These are phyloP conservation scores for Mimachlamys varia DNA, from an alignment of 2,888 invertebrate species.

Conservation along the genomic window DNA sequence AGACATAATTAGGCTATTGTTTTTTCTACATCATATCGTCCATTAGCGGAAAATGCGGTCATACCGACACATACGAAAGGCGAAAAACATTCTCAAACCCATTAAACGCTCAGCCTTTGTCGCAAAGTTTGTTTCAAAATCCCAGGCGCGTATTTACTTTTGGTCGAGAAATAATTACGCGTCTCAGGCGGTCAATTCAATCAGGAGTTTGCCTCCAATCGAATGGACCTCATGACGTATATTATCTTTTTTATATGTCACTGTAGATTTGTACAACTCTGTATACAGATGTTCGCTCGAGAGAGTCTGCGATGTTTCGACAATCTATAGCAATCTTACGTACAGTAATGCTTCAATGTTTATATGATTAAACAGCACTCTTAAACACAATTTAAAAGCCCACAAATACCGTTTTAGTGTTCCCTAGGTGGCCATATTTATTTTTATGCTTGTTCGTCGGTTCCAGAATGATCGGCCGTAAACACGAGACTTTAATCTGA, in stretches of 20 bases:
- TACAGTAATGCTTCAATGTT: neutral
- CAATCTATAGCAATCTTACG: neutral
- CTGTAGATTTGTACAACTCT: neutral
- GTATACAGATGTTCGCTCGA: neutral
- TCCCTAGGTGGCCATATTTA: constrained; percentile 22
- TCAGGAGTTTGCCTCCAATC: neutral
- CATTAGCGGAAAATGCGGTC: too few relatives aligned
- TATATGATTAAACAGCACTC: neutral
- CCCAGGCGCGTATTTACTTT: neutral
- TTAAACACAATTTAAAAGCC: constrained; percentile 7
- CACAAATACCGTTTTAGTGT: neutral
- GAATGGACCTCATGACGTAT: neutral
- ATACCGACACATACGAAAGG: too few relatives aligned
- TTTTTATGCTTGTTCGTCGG: neutral
- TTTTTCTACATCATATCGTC: too few relatives aligned
- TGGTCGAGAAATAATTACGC: neutral
- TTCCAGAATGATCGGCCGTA: neutral
- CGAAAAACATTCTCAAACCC: too few relatives aligned
- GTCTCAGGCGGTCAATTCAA: neutral
- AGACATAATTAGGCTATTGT: too few relatives aligned
- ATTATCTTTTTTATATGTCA: neutral
- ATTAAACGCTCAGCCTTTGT: too few relatives aligned
- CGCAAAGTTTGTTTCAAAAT: neutral
- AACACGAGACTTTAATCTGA: constrained; percentile 10
- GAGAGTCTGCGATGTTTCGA: neutral